Percentiles rank a stretch among this genome's conserved stretches.
These are phyloP conservation scores for Pocillopora damicornis DNA, from an alignment of 64 coral and sea anemone species.

Conservation along the genomic window DNA sequence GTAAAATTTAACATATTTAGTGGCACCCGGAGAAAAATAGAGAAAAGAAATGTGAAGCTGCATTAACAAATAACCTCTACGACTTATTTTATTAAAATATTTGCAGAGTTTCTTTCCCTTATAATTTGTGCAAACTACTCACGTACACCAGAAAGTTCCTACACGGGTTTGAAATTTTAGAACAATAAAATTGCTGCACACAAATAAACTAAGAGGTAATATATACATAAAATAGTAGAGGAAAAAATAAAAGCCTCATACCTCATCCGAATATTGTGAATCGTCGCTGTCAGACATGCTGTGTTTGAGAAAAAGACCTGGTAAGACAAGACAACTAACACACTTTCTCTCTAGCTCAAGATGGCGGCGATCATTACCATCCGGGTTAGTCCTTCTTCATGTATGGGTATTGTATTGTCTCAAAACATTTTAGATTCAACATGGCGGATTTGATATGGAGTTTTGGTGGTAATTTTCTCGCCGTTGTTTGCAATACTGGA, in stretches of 20 bases:
- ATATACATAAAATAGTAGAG: slow-evolving; percentile 3
- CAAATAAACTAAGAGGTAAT: background rate
- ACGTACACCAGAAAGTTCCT: too few species aligned
- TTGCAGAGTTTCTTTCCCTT: too few species aligned
- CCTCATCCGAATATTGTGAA: slow-evolving; percentile 70
- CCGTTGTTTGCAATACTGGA: slow-evolving; percentile 49
- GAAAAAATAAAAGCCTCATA: slow-evolving; percentile 9
- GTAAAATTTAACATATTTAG: too few species aligned
- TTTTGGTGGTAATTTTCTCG: slow-evolving; percentile 38
- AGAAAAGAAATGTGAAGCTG: too few species aligned
- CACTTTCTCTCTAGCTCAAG: background rate
- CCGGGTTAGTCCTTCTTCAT: slow-evolving; percentile 23
- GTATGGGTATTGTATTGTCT: background rate
- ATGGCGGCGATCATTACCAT: slow-evolving; percentile 38
- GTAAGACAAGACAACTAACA: background rate
- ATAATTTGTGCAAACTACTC: too few species aligned
- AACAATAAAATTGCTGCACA: too few species aligned
- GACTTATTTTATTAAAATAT: too few species aligned
- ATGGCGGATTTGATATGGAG: slow-evolving; percentile 73
- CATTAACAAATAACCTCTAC: too few species aligned
- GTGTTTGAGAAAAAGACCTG: background rate
- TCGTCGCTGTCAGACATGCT: slow-evolving; percentile 90
- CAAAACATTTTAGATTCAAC: background rate
- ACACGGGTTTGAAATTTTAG: too few species aligned
- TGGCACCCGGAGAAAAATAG: too few species aligned